Evolutionary conservation across 2,888 invertebrate species (phyloP).

Genomic region (Xestia rhomboidea): DNA sequence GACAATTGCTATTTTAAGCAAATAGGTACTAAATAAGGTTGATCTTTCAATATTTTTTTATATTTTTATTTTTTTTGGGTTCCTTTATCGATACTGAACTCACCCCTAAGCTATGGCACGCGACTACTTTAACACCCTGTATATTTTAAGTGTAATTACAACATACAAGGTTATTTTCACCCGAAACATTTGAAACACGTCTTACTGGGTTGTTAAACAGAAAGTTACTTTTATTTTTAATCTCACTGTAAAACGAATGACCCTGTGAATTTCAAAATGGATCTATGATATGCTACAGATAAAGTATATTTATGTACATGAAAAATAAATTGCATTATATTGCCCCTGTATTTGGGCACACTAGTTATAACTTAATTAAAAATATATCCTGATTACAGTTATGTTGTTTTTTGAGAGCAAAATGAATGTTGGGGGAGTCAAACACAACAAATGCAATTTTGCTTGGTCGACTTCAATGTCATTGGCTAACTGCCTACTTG

Average conservation of each 20-base stretch:
- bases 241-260: constrained; percentile 79
- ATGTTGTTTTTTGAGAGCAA: constrained; percentile 24
- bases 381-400: constrained; percentile 37
- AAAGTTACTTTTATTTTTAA: constrained; percentile 67
- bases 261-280: constrained; percentile 78
- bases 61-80: too few relatives aligned
- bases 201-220: constrained; percentile 48
- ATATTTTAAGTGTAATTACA: constrained; percentile 19
- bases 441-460: constrained; percentile 20
- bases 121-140: too few relatives aligned
- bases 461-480: background rate
- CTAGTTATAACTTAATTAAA: constrained; percentile 51
- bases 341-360: constrained; percentile 47
- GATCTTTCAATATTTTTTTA: too few relatives aligned
- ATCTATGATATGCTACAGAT: constrained; percentile 70
- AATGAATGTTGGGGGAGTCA: constrained; percentile 18
- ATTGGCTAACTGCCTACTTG: constrained; percentile 6
- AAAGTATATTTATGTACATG: constrained; percentile 66
- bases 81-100: too few relatives aligned
- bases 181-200: constrained; percentile 57
- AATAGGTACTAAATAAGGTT: too few relatives aligned
- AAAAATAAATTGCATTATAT: constrained; percentile 61
- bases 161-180: background rate
- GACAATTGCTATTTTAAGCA: too few relatives aligned
- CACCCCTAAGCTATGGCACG: too few relatives aligned